Base-by-base conservation (phyloP, 2,888 invertebrate genomes). In the Agriotes lineatus region DNA sequence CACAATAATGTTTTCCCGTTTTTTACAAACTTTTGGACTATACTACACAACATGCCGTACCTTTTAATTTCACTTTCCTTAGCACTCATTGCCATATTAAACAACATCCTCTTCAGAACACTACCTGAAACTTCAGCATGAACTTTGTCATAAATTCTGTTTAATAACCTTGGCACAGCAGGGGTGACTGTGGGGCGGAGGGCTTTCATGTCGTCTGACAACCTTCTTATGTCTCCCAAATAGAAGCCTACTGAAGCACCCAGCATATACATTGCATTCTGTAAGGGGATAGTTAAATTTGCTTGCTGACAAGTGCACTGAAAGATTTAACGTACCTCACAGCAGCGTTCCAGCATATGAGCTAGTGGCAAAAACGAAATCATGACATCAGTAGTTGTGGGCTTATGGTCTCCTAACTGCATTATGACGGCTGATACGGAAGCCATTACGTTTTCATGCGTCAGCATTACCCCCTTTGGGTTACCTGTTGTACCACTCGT, bases 381-480 rank as follows among this genome's bases (percentile, higher is more conserved):
- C 93, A 96, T 93, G 67, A 91, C 88, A 83, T 96, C 96, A 72
- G 88, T 88, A 69, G 90, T 89, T 66, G 89, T 89, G 5, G 95
- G 94, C 75, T 90, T 89, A 82, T 96, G 93, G 76, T 96, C 95
- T n/a, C 95, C 95, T 73, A 96, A 87, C 82, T 96, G 96, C 81
- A 95, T 87, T 66, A 92, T 88, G 39, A 96, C 95, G 44, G 96
- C 92, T 84, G 94, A 93, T 76, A 96, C 90, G 1, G 94, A 94
- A 0, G 97, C 93, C 66, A 99, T 92, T 20, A 97, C 92, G 83
- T 98, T 98, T 82, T 93, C 94, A 83, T 99, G 99, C 0, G 96
- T 96, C 78, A 99, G 85, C 96, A 99, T 96, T 20, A 96, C 97
- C 57, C 99, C 99, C 85, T 99, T 97, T 1, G 98, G 98, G 86